These are phyloP conservation scores for Scaptomyza graminum DNA, from an alignment of 1,140 invertebrate species.

Conservation along the genomic window DNA sequence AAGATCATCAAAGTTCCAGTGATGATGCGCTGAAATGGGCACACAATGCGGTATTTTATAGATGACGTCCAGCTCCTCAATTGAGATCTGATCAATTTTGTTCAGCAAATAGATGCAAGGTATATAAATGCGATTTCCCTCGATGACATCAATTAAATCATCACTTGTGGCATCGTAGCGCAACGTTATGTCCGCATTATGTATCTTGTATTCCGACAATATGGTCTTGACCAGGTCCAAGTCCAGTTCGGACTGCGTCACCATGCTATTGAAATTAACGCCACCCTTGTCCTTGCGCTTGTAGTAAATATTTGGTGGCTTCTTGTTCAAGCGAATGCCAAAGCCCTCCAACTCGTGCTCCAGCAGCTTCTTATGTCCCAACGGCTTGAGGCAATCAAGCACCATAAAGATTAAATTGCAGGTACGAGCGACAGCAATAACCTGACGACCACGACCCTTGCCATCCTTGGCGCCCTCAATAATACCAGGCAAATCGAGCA, in stretches of 20 bases:
- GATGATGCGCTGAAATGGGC: slow-evolving; percentile 99
- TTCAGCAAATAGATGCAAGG: slow-evolving; percentile 99
- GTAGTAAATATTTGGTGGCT: slow-evolving; percentile 98
- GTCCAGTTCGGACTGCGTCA: slow-evolving; percentile 97
- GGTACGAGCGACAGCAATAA: slow-evolving; percentile 99
- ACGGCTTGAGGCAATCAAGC: slow-evolving; percentile 98
- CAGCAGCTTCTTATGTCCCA: slow-evolving; percentile 97
- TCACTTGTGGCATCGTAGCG: slow-evolving; percentile 98
- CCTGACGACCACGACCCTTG: slow-evolving; percentile 93
- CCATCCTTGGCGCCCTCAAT: slow-evolving; percentile 99
- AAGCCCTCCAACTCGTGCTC: slow-evolving; percentile 99
- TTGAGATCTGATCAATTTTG: slow-evolving; percentile 98
- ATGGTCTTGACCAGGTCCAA: slow-evolving; percentile 98
- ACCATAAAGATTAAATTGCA: slow-evolving; percentile 99
- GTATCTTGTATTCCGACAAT: slow-evolving; percentile 98
- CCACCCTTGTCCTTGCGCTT: slow-evolving; percentile 98
- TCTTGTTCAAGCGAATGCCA: slow-evolving; percentile 97
- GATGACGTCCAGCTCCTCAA: slow-evolving; percentile 98
- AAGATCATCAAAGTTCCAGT: slow-evolving; percentile 99
- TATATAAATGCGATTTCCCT: slow-evolving; percentile 99
- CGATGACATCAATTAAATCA: slow-evolving; percentile 99
- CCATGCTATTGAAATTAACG: slow-evolving; percentile 95
- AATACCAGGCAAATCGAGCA: slow-evolving; percentile 99
- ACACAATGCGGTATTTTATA: slow-evolving; percentile 99
- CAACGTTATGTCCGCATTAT: slow-evolving; percentile 98